Evolutionary conservation across 2,797 vertebrate genomes (phyloP).

Genomic region (Alauda arvensis): DNA sequence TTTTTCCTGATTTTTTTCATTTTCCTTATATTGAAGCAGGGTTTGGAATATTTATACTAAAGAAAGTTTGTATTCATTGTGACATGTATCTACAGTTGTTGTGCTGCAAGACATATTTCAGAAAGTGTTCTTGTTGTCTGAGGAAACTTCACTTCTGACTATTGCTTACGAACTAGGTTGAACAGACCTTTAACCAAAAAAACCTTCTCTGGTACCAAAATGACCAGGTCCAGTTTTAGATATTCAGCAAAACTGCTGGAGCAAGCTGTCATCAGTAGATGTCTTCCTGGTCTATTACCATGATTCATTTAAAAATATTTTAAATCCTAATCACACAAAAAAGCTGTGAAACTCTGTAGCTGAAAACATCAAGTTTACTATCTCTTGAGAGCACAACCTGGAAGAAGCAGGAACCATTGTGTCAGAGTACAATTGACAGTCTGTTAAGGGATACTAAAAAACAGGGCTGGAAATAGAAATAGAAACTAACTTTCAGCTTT

Average conservation of each 20-base stretch:
- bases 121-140: neutral
- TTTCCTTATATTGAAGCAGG: neutral
- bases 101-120: neutral
- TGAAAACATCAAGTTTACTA: neutral
- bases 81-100: neutral
- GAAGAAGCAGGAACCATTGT: neutral
- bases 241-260: neutral
- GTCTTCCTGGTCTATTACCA: neutral
- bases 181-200: neutral
- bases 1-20: neutral
- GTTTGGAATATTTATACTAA: neutral
- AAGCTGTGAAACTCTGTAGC: neutral
- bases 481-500: slow-evolving; percentile 64
- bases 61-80: neutral
- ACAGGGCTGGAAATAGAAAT: slow-evolving; percentile 54
- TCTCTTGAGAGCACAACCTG: neutral
- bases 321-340: neutral
- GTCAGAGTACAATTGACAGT: slow-evolving; percentile 45
- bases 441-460: slow-evolving; percentile 51
- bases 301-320: neutral
- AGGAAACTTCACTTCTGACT: neutral
- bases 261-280: neutral
- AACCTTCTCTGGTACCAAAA: neutral
- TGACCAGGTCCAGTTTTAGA: neutral
- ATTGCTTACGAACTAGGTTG: neutral